Evolutionary conservation across 1,140 invertebrate genomes (phyloP).

Genomic region (Parapsyche elsis): DNA sequence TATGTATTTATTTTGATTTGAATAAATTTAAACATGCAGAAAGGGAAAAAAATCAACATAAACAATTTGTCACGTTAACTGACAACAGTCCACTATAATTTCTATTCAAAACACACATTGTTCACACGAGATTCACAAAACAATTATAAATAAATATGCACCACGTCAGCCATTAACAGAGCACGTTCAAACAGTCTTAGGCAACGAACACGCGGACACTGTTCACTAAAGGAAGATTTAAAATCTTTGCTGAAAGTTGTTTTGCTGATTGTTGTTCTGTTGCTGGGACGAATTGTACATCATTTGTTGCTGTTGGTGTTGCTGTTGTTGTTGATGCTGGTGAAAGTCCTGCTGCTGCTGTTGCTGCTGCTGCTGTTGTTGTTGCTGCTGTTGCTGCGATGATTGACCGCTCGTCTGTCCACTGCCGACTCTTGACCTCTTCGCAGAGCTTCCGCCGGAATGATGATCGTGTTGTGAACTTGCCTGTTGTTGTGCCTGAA

Average conservation of each 20-base stretch:
- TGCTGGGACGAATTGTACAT: slow-evolving; percentile 67
- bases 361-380: slow-evolving; percentile 63
- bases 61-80: too few species aligned
- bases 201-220: too few species aligned
- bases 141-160: too few species aligned
- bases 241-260: slow-evolving; percentile 75
- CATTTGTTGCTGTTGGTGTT: slow-evolving; percentile 72
- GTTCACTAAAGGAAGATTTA: slow-evolving; percentile 46
- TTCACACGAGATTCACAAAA: too few species aligned
- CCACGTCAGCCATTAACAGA: too few species aligned
- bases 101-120: too few species aligned
- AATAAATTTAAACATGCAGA: too few species aligned
- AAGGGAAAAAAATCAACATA: too few species aligned
- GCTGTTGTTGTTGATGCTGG: slow-evolving; percentile 68
- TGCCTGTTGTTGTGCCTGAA: slow-evolving; percentile 54
- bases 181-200: too few species aligned
- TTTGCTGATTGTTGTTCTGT: slow-evolving; percentile 67
- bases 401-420: slow-evolving; percentile 28
- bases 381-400: slow-evolving; percentile 63
- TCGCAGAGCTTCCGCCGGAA: slow-evolving; percentile 56
- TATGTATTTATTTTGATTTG: too few species aligned
- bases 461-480: slow-evolving; percentile 51
- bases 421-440: slow-evolving; percentile 58
- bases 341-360: slow-evolving; percentile 62
- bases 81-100: too few species aligned